These are phyloP conservation scores for Palythoa grandiflora DNA, from an alignment of 92 coral and sea anemone species.

Conservation along the genomic window DNA sequence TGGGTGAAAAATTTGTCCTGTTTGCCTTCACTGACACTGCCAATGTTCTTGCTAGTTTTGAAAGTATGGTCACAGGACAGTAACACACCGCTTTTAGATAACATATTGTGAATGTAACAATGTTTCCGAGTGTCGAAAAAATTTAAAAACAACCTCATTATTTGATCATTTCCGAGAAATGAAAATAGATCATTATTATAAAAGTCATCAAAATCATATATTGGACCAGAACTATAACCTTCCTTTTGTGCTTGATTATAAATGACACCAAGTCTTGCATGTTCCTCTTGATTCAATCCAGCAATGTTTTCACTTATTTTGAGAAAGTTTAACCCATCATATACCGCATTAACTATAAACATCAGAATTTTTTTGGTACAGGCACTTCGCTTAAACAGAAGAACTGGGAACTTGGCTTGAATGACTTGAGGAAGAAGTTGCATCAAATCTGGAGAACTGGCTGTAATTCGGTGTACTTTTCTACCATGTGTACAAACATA, in stretches of 20 bases:
- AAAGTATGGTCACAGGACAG: constrained; percentile 59
- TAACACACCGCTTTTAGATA: constrained; percentile 10
- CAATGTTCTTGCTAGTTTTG: constrained; percentile 52
- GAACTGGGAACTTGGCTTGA: constrained; percentile 52
- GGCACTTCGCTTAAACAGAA: constrained; percentile 51
- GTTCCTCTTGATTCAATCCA: constrained; percentile 32
- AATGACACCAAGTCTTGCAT: constrained; percentile 29
- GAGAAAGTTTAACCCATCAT: constrained; percentile 55
- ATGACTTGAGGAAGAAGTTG: constrained; percentile 15
- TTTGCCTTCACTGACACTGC: constrained; percentile 29
- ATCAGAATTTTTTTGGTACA: constrained; percentile 39
- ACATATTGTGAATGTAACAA: constrained; percentile 1
- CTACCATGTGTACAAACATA: constrained; percentile 47
- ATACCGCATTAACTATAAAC: constrained; percentile 34
- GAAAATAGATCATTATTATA: constrained; percentile 37
- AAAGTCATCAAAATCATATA: constrained; percentile 33
- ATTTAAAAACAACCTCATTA: constrained; percentile 39
- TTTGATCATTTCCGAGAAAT: constrained; percentile 60
- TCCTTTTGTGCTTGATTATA: constrained; percentile 27
- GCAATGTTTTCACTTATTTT: constrained; percentile 61
- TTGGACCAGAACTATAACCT: neutral
- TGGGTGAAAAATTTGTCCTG: constrained; percentile 49
- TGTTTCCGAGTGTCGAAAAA: constrained; percentile 24
- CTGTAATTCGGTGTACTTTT: constrained; percentile 20
- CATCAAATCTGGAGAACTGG: constrained; percentile 40